Percentiles rank a stretch among this genome's conserved stretches.
Conservation (phyloP, 2,113 vertebrate species). For the Peromyscus californicus region DNA sequence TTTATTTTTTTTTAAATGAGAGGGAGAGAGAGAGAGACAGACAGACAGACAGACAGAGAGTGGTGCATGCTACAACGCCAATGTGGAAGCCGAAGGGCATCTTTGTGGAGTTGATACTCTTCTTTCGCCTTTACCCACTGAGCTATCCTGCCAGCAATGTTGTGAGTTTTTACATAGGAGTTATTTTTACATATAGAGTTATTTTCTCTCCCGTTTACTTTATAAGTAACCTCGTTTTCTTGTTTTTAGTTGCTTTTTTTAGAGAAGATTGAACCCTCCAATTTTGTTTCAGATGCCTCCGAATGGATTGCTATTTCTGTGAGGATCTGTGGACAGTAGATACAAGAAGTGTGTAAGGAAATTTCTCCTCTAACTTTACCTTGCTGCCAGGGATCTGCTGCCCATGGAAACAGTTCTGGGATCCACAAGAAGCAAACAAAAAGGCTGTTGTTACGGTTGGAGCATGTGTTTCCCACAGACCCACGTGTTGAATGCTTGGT, state of each 20-base stretch:
- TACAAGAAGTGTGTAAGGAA: not conserved
- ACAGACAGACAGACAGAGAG: not conserved
- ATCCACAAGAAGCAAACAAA: not conserved
- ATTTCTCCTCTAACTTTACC: constrained; percentile 7
- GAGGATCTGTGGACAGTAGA: not conserved
- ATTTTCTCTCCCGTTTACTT: constrained; percentile 21
- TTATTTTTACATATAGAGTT: no score
- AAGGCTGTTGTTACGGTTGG: not conserved
- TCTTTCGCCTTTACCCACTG: not conserved
- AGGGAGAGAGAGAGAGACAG: not conserved
- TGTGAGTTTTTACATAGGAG: not conserved
- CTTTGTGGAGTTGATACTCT: no score
- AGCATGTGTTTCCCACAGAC: not conserved
- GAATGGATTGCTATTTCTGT: not conserved
- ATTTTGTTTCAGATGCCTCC: not conserved
- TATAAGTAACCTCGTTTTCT: not conserved
- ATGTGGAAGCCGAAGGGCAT: no score
- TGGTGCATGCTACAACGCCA: not conserved
- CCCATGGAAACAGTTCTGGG: not conserved
- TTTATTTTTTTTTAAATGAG: not conserved
- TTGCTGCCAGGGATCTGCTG: not conserved
- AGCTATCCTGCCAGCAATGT: not conserved
- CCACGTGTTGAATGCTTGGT: not conserved
- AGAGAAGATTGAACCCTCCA: not conserved
- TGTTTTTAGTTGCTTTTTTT: not conserved